These are phyloP conservation scores for Drosophila limbata DNA, from an alignment of 2,888 invertebrate genomes.

Conservation along the genomic window DNA sequence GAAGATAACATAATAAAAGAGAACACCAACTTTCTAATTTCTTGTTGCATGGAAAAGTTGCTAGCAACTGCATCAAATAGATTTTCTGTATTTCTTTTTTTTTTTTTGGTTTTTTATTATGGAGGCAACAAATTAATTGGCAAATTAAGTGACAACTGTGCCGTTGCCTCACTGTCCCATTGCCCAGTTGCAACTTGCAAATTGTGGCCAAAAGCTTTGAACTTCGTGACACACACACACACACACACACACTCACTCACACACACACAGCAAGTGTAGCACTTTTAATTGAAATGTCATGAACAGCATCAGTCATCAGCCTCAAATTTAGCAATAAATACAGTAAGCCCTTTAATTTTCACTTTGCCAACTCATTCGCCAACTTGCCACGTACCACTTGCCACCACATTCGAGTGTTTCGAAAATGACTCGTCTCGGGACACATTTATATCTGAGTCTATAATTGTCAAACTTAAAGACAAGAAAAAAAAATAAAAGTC, in stretches of 20 bases:
- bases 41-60: background rate
- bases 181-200: conserved; percentile 3
- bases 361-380: conserved; percentile 25
- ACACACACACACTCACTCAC: background rate
- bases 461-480: no score
- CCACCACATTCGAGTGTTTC: background rate
- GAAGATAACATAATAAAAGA: background rate
- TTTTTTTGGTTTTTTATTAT: background rate
- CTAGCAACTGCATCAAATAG: background rate
- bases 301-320: conserved; percentile 22
- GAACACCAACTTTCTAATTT: background rate
- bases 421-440: conserved; percentile 6
- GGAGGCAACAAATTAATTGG: conserved; percentile 27
- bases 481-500: no score
- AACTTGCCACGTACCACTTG: conserved; percentile 5
- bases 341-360: conserved; percentile 11
- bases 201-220: background rate
- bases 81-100: background rate
- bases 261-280: conserved; percentile 5
- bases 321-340: conserved; percentile 24
- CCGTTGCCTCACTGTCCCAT: background rate
- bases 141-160: conserved; percentile 28
- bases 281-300: conserved; percentile 40
- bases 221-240: background rate
- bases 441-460: background rate